Percentiles rank a stretch among this genome's conserved stretches.
Evolutionary conservation across 1,140 invertebrate genomes (phyloP).

Genomic region (Sarcophaga peregrina): DNA sequence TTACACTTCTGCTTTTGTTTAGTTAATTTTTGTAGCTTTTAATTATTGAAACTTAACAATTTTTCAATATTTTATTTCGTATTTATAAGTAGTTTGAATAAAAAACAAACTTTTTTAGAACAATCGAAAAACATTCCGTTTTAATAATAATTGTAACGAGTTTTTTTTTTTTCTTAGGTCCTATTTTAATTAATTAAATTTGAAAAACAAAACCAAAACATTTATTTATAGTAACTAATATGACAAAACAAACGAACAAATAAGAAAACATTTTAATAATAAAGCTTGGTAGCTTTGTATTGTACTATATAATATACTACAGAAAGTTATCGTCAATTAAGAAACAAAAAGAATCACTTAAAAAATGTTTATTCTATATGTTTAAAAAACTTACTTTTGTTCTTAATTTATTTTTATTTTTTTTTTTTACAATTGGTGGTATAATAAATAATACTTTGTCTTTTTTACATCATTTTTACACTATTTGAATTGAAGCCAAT

Average conservation of each 20-base stretch:
- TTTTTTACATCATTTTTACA: not conserved
- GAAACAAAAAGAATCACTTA: not conserved
- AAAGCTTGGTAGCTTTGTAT: constrained; percentile 6
- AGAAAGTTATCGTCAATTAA: no score
- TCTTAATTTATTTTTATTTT: not conserved
- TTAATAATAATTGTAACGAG: not conserved
- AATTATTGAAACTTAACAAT: no score
- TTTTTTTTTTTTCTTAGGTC: not conserved
- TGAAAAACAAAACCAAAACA: not conserved
- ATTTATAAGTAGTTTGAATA: no score
- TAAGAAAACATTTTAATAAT: no score
- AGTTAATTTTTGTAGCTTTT: not conserved
- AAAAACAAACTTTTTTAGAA: not conserved
- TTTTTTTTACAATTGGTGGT: not conserved
- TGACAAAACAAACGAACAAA: not conserved
- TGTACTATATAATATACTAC: not conserved
- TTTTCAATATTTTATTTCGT: no score
- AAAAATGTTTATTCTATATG: not conserved
- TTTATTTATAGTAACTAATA: not conserved
- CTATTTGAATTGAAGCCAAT: no score
- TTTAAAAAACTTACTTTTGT: not conserved
- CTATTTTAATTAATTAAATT: not conserved
- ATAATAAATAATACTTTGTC: not conserved
- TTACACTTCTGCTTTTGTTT: not conserved
- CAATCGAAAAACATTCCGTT: not conserved